Base-by-base conservation (phyloP, 1,140 invertebrate genomes). In the Musca domestica region DNA sequence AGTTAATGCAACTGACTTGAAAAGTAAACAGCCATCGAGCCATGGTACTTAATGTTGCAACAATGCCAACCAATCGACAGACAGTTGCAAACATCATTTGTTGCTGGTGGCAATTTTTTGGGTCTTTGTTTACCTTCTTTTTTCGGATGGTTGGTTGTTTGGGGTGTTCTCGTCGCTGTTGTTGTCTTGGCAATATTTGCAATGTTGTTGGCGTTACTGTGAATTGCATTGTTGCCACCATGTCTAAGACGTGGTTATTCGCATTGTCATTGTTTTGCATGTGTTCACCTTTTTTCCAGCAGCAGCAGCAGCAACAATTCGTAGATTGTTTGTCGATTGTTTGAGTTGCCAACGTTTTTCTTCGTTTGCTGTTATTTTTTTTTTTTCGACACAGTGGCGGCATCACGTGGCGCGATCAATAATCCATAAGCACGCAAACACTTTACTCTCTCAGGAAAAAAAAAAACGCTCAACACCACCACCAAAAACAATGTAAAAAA, bases 391-490 rank as follows among this genome's bases (percentile, higher is more conserved):
- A 25, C 64, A 54, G 48, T 54, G 61, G 72, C 69, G 61, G 72
- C 69, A 75, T 78, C 74, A 74, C 74, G 74, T 76, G 69, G 56
- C 69, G 72, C 73, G 76, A 75, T 78, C 76, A 78, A 78, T 76
- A 73, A 71, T 73, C 71, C 73, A 25, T 64, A 71, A 69, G 72
- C 74, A 76, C 73, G 74, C 74, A 74, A 74, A 51, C 63, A 48
- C 63, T 30, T 61, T 54, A 25, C 14, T 34, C 22, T 27, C 14
- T n/a, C n/a, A n/a, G n/a, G n/a, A n/a, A n/a, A n/a, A 30, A 22
- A 23, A 19, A 54, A 23, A 7, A 61, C 14, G n/a, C 9, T 14
- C 30, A 64, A 64, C 46, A 49, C 20, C 30, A 46, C 10, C 46
- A 49, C 12, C 9, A 48, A 48, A 64, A 64, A 47, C 14, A 49